Conservation (phyloP, 2,888 invertebrate genomes). For the Cantharis rufa region DNA sequence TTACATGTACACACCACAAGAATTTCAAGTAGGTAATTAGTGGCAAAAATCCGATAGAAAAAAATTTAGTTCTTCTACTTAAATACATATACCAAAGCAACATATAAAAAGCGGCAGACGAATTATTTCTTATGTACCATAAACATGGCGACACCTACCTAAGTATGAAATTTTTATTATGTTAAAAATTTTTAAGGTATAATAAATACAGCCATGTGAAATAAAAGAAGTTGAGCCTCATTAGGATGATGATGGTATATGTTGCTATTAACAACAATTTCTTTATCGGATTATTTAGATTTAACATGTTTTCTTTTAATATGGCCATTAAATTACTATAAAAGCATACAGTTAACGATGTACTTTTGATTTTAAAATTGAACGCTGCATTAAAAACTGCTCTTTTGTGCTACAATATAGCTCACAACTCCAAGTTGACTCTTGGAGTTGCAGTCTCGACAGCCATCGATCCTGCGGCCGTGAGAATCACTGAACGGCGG, state of each 20-base stretch:
- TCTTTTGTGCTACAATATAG: slow-evolving; percentile 24
- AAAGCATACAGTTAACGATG: slow-evolving; percentile 39
- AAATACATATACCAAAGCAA: not conserved
- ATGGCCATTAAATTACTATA: slow-evolving; percentile 35
- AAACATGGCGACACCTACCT: slow-evolving; percentile 18
- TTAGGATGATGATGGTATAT: slow-evolving; percentile 13
- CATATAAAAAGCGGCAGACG: slow-evolving; percentile 1
- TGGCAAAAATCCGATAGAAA: no score
- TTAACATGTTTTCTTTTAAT: slow-evolving; percentile 39
- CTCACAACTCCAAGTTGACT: slow-evolving; percentile 24
- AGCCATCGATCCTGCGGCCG: slow-evolving; percentile 49
- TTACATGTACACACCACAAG: no score
- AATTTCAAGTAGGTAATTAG: no score
- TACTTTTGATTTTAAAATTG: slow-evolving; percentile 40
- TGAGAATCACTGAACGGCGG: slow-evolving; percentile 44
- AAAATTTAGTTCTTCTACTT: not conserved
- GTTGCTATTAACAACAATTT: slow-evolving; percentile 39
- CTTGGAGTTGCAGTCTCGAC: slow-evolving; percentile 34
- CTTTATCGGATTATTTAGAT: slow-evolving; percentile 41
- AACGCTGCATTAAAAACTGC: slow-evolving; percentile 33
- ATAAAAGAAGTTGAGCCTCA: not conserved
- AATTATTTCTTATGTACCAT: slow-evolving; percentile 18
- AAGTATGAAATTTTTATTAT: not conserved
- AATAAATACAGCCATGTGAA: not conserved
- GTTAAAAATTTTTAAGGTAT: not conserved